These are phyloP conservation scores for Steinernema hermaphroditum DNA, from an alignment of 2,888 invertebrate genomes.

Conservation along the genomic window DNA sequence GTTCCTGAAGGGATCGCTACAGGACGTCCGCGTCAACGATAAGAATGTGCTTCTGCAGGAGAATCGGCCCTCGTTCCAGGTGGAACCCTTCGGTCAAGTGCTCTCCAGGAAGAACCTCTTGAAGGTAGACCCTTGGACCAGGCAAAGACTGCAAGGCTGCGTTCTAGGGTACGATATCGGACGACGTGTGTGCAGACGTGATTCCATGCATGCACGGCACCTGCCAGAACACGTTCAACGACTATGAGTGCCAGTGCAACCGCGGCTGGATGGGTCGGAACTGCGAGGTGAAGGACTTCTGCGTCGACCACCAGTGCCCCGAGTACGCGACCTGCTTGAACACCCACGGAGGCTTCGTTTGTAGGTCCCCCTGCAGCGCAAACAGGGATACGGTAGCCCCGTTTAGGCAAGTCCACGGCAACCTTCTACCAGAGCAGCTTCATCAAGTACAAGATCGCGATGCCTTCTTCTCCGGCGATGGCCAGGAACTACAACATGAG, in stretches of 20 bases:
- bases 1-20: constrained; percentile 52
- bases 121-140: constrained; percentile 40
- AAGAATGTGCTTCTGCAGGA: constrained; percentile 52
- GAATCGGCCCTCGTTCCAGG: constrained; percentile 41
- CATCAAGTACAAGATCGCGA: constrained; percentile 38
- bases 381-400: neutral
- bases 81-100: constrained; percentile 50
- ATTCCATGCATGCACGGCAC: constrained; percentile 81
- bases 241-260: constrained; percentile 56
- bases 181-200: constrained; percentile 52
- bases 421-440: constrained; percentile 47
- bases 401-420: constrained; percentile 46
- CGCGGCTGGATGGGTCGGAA: constrained; percentile 51
- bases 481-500: constrained; percentile 37
- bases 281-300: constrained; percentile 56
- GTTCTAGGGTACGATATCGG: constrained; percentile 56
- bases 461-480: constrained; percentile 22
- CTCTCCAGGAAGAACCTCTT: constrained; percentile 51
- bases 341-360: constrained; percentile 53
- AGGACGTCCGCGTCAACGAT: constrained; percentile 61
- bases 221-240: constrained; percentile 82
- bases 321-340: constrained; percentile 50
- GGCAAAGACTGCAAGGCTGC: neutral
- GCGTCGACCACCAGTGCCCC: constrained; percentile 50
- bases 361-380: constrained; percentile 21